Evolutionary conservation across 2,888 invertebrate species (phyloP).

Genomic region (Sinelater perroti): DNA sequence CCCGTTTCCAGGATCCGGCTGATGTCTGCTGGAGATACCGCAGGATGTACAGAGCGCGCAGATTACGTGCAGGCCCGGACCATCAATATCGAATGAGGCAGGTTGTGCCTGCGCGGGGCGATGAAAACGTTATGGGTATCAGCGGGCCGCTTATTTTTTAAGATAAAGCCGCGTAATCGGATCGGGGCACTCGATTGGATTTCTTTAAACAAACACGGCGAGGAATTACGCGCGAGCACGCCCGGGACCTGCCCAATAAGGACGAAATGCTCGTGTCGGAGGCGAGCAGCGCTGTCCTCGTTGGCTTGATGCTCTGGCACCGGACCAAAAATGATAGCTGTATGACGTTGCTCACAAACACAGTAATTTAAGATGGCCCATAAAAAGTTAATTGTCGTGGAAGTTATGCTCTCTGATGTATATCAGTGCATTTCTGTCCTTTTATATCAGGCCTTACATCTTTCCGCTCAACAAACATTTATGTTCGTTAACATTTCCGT

Average conservation of each 20-base stretch:
- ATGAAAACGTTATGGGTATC: slow-evolving; percentile 19
- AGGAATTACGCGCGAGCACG: background rate
- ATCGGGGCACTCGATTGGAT: slow-evolving; percentile 8
- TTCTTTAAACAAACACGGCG: slow-evolving; percentile 6
- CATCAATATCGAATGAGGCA: slow-evolving; percentile 20
- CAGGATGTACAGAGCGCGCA: slow-evolving; percentile 15
- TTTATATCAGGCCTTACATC: too few relatives aligned
- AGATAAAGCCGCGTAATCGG: slow-evolving; percentile 13
- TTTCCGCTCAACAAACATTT: too few relatives aligned
- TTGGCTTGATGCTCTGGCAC: slow-evolving; percentile 7
- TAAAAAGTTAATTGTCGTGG: background rate
- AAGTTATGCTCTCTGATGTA: too few relatives aligned
- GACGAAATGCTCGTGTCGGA: background rate
- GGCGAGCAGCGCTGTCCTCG: background rate
- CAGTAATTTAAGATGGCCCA: background rate
- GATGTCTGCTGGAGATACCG: slow-evolving; percentile 17
- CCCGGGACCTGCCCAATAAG: background rate
- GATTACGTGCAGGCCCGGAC: slow-evolving; percentile 15
- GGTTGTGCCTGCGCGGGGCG: slow-evolving; percentile 8
- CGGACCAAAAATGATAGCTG: slow-evolving; percentile 9
- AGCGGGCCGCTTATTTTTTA: slow-evolving; percentile 16
- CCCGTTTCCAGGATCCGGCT: slow-evolving; percentile 10
- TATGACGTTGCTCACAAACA: slow-evolving; percentile 3
- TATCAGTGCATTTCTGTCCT: too few relatives aligned
- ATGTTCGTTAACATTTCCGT: too few relatives aligned